phyloP scores from a whole-genome alignment of 2,888 invertebrate genomes.

The Augochlorella aurata region DNA sequence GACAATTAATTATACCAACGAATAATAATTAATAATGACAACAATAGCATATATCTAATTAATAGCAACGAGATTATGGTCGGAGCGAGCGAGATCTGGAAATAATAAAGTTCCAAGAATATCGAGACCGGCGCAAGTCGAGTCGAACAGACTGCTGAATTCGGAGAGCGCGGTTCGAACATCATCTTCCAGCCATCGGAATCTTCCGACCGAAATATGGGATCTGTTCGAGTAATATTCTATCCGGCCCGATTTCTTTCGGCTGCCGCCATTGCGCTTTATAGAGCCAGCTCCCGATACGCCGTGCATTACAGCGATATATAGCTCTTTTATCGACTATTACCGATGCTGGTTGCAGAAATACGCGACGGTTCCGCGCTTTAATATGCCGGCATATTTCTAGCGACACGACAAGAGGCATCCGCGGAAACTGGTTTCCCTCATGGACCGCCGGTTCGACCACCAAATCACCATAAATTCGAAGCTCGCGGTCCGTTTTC shows the following conservation, averaged over 20 bases:
- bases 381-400: constrained; percentile 37
- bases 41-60: too few species aligned
- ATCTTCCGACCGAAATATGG: constrained; percentile 24
- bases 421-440: constrained; percentile 36
- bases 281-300: constrained; percentile 37
- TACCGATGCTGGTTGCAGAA: constrained; percentile 39
- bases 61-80: too few species aligned
- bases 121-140: background rate
- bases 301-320: constrained; percentile 41
- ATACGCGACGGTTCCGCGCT: constrained; percentile 40
- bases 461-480: background rate
- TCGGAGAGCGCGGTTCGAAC: background rate
- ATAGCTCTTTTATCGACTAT: constrained; percentile 53
- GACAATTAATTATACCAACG: too few species aligned
- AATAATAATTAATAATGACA: too few species aligned
- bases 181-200: constrained; percentile 28
- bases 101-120: too few species aligned
- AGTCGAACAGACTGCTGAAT: background rate
- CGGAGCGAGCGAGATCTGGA: too few species aligned
- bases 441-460: constrained; percentile 4
- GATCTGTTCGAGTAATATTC: constrained; percentile 33
- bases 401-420: background rate
- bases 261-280: constrained; percentile 33
- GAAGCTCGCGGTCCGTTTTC: too few species aligned
- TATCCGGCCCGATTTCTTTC: constrained; percentile 26